A percentile compares a stretch with the other conserved stretches of the same genome.
These are phyloP conservation scores for Thripadectes ignobilis DNA, from an alignment of 2,797 vertebrate species.

Conservation along the genomic window DNA sequence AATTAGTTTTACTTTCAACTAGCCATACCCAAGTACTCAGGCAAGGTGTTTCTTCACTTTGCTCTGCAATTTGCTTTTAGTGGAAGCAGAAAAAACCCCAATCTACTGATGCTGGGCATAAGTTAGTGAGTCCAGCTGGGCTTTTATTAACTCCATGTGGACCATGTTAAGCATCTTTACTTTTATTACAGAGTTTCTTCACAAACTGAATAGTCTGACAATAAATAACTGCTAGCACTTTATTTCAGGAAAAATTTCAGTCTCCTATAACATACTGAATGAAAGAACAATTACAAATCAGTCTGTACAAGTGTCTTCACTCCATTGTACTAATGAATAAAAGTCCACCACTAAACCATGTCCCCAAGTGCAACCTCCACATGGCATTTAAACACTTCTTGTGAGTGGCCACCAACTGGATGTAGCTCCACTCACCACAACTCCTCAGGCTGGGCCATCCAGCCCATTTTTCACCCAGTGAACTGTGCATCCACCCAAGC, in stretches of 20 bases:
- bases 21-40: background rate
- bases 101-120: background rate
- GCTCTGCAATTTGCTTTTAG: background rate
- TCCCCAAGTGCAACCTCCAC: background rate
- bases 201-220: background rate
- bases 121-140: background rate
- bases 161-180: background rate
- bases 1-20: background rate
- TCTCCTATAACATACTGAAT: background rate
- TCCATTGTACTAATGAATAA: background rate
- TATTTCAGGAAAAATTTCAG: background rate
- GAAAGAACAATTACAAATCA: background rate
- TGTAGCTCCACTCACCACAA: too few species aligned
- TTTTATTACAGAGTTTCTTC: background rate
- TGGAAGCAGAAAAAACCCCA: background rate
- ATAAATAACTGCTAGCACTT: background rate
- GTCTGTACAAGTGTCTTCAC: background rate
- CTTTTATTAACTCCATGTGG: background rate
- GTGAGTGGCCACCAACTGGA: accelerated
- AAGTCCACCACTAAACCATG: background rate
- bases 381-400: background rate
- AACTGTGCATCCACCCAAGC: accelerated
- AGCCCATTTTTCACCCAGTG: accelerated
- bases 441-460: accelerated
- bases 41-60: background rate